Conservation (phyloP, 2,113 vertebrate species). For the Anarhynchus alexandrinus region DNA sequence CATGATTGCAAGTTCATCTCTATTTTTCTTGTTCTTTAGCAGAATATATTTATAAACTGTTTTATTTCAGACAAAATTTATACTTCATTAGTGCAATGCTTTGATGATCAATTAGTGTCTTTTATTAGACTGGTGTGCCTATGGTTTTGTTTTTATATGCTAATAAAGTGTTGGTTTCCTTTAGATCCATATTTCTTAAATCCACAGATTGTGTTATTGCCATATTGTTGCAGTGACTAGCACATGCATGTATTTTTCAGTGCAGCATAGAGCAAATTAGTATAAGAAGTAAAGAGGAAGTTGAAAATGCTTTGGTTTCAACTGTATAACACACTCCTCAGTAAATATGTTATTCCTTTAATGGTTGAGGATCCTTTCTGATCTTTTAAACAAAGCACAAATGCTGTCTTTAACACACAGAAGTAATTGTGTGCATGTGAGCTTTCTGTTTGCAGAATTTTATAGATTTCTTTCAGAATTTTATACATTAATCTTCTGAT, state of each 20-base stretch:
- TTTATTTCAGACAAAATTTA: not conserved
- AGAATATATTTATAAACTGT: not conserved
- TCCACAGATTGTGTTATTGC: not conserved
- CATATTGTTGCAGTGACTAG: not conserved
- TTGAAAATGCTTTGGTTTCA: not conserved
- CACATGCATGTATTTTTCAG: not conserved
- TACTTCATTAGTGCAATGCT: not conserved
- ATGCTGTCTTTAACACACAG: not conserved
- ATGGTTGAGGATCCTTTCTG: not conserved
- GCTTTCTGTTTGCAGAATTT: not conserved
- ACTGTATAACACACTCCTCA: accelerated
- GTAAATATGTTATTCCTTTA: not conserved
- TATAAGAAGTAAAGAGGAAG: not conserved
- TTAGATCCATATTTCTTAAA: not conserved
- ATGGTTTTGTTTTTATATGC: not conserved
- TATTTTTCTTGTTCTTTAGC: not conserved
- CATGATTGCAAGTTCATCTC: not conserved
- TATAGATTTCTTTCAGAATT: not conserved
- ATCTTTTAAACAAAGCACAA: not conserved
- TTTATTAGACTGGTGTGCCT: not conserved
- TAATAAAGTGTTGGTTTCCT: not conserved
- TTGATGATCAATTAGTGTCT: not conserved
- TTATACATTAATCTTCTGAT: not conserved
- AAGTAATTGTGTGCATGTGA: not conserved
- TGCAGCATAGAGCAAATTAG: not conserved